Percentiles rank a stretch among this genome's conserved stretches.
These are phyloP conservation scores for Ciona savignyi DNA, from an alignment of 23 tunicate genomes.

Conservation along the genomic window DNA sequence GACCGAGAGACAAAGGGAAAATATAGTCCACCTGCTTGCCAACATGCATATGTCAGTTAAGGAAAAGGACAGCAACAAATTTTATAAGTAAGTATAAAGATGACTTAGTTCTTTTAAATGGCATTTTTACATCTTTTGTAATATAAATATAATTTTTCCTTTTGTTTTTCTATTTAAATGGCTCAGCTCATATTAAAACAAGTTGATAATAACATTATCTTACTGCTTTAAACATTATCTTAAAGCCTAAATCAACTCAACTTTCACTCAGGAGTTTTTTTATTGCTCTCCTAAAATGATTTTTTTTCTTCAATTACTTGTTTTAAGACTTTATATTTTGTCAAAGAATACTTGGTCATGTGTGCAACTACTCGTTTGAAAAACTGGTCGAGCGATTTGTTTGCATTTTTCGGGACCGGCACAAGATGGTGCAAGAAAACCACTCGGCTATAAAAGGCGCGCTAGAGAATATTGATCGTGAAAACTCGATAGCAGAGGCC, in stretches of 20 bases:
- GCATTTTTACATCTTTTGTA: no score
- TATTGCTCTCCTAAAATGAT: no score
- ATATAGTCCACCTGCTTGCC: constrained; percentile 74
- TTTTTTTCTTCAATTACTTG: no score
- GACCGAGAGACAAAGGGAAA: constrained; percentile 57
- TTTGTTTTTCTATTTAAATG: no score
- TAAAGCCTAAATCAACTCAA: no score
- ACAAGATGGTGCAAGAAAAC: constrained; percentile 32
- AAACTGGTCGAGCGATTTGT: constrained; percentile 72
- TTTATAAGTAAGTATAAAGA: constrained; percentile 35
- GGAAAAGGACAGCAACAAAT: constrained; percentile 55
- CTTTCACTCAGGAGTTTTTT: no score
- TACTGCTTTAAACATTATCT: no score
- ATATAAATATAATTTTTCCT: no score
- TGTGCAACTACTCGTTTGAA: constrained; percentile 70
- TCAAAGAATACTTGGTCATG: constrained; percentile 56
- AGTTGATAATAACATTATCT: no score
- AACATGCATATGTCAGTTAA: constrained; percentile 70
- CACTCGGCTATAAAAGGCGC: constrained; percentile 54
- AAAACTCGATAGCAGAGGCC: constrained; percentile 77
- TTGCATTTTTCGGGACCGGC: constrained; percentile 36
- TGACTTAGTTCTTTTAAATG: background rate
- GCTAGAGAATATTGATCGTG: constrained; percentile 59
- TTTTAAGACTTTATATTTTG: background rate
- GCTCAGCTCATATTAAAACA: no score